Evolutionary conservation across 2,113 vertebrate species (phyloP), one percentile per base, ranked within the genome.

Genomic region (Gobius niger): DNA sequence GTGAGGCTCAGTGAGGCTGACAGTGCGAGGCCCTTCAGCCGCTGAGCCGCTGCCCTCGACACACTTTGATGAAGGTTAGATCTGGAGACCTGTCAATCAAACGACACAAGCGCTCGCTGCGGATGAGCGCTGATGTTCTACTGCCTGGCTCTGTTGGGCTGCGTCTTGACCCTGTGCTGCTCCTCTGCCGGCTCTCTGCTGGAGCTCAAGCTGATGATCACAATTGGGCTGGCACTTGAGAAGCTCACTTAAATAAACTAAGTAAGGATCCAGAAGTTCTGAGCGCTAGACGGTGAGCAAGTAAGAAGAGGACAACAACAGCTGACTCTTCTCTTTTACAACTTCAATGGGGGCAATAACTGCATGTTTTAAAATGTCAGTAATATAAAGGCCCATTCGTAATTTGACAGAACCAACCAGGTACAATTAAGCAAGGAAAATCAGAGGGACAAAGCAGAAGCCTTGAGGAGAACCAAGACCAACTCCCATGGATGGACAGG

Each of bases 61-160:
- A 89, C 87, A 88, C 66, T 81, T 82, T 73, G 72, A 71, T 82
- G 87, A 89, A 88, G 89, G 85, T 89, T 88, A 90, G 73, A 91
- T 87, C 81, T 84, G 77, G 70, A 76, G 69, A 75, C 78, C 85
- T 78, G 85, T 89, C 90, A 89, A 68, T 91, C 89, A 91, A 89
- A 72, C 84, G 85, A 90, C 90, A 90, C 72, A 90, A 89, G 74
- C 57, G 67, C 65, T 91, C 8, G 84, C 63, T 5, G 51, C 56
- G 57, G 80, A 85, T 75, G 85, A 90, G 85, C 76, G 13, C 57
- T 90, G 86, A 87, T 73, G 81, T 76, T 82, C 61, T 51, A 50
- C 68, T 53, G 76, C 75, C 81, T 13, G 57, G n/a, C 76, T 18
- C 47, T 18, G 44, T 65, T 67, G 51, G 3, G 42, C 67, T 7